phyloP scores from a whole-genome alignment of 2,888 invertebrate genomes.

The Dinocampus coccinellae region DNA sequence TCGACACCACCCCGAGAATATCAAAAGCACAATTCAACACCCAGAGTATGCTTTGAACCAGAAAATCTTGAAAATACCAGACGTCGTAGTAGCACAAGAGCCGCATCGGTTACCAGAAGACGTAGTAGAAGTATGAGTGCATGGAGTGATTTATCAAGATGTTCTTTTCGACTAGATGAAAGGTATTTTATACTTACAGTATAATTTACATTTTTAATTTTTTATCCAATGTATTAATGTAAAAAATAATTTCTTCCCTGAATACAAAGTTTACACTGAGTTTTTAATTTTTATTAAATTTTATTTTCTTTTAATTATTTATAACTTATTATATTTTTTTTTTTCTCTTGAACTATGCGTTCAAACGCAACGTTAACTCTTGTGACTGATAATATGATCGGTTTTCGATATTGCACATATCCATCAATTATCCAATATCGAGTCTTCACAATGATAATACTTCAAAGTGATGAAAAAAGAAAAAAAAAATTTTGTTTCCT shows the following conservation, averaged over 20 bases:
- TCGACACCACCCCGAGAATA: constrained; percentile 59
- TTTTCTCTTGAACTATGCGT: background rate
- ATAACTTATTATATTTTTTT: constrained; percentile 5
- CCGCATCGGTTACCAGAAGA: constrained; percentile 68
- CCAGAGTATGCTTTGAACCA: constrained; percentile 76
- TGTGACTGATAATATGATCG: background rate
- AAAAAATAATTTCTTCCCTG: background rate
- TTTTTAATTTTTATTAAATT: background rate
- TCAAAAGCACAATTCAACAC: constrained; percentile 53
- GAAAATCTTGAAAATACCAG: constrained; percentile 64
- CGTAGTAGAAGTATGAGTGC: constrained; percentile 82
- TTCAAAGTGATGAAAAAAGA: too few relatives aligned
- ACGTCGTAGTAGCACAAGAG: constrained; percentile 58
- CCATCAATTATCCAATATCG: constrained; percentile 12
- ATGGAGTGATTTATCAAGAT: constrained; percentile 89
- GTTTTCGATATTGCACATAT: constrained; percentile 15
- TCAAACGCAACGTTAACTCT: background rate
- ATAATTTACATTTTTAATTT: background rate
- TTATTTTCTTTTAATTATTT: background rate
- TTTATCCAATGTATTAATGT: too few relatives aligned
- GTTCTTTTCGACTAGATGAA: constrained; percentile 85
- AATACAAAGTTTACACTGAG: too few relatives aligned
- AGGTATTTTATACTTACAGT: constrained; percentile 70
- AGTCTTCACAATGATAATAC: too few relatives aligned
- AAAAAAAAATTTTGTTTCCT: background rate